Conservation (phyloP, 1,140 invertebrate genomes). For the Cydia strobilella region DNA sequence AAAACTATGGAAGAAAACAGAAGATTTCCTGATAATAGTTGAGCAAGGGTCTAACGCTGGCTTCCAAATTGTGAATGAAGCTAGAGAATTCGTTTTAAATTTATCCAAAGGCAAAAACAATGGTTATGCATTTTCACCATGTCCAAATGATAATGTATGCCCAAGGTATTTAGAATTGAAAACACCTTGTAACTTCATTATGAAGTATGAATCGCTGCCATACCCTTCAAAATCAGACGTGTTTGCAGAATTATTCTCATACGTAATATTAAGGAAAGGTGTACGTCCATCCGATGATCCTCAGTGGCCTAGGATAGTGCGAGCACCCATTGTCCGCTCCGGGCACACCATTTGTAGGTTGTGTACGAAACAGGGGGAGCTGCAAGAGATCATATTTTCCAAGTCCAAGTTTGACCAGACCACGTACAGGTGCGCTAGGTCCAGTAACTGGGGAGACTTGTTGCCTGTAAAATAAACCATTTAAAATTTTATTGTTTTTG, state of each 20-base stretch:
- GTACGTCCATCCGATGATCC: slow-evolving; percentile 71
- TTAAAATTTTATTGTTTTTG: slow-evolving; percentile 32
- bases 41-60: slow-evolving; percentile 92
- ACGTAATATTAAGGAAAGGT: slow-evolving; percentile 91
- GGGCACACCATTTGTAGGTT: slow-evolving; percentile 88
- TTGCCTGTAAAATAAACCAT: slow-evolving; percentile 82
- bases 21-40: slow-evolving; percentile 89
- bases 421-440: slow-evolving; percentile 85
- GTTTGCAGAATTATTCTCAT: slow-evolving; percentile 84
- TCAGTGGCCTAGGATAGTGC: slow-evolving; percentile 89
- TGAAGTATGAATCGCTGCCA: slow-evolving; percentile 82
- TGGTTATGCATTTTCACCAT: slow-evolving; percentile 89
- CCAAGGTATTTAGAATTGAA: slow-evolving; percentile 83
- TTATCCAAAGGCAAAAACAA: slow-evolving; percentile 59
- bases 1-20: slow-evolving; percentile 93
- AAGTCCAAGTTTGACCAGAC: slow-evolving; percentile 85
- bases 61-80: slow-evolving; percentile 88
- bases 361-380: slow-evolving; percentile 87
- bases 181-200: slow-evolving; percentile 89
- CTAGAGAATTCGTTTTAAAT: slow-evolving; percentile 86
- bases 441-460: slow-evolving; percentile 87
- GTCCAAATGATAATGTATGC: slow-evolving; percentile 89
- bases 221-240: slow-evolving; percentile 70
- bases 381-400: slow-evolving; percentile 90
- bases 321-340: slow-evolving; percentile 83